A percentile compares a stretch with the other conserved stretches of the same genome.
phyloP scores from a whole-genome alignment of 2,888 invertebrate species.

The Macaria notata region DNA sequence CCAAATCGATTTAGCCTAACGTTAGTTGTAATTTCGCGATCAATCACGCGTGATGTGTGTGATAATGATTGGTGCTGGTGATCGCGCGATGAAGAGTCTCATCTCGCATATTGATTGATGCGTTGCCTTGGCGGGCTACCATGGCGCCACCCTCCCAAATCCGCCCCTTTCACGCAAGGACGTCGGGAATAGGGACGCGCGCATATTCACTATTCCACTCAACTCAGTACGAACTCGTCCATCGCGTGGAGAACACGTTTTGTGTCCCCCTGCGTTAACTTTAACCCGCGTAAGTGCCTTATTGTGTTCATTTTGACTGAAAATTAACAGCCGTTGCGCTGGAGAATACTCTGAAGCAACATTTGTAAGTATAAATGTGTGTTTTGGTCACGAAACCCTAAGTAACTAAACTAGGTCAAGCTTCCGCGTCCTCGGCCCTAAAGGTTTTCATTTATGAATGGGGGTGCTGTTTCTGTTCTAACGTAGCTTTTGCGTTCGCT shows the following conservation, averaged over 20 bases:
- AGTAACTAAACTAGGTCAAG: conserved; percentile 68
- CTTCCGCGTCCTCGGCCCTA: conserved; percentile 70
- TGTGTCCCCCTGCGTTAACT: conserved; percentile 38
- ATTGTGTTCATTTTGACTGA: conserved; percentile 43
- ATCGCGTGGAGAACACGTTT: conserved; percentile 61
- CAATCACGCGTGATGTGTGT: conserved; percentile 26
- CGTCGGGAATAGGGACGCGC: conserved; percentile 77
- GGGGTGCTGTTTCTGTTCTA: conserved; percentile 51
- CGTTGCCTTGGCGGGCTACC: conserved; percentile 67
- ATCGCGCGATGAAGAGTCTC: conserved; percentile 63
- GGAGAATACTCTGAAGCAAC: conserved; percentile 66
- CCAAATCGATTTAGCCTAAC: conserved; percentile 6
- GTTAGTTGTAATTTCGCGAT: too few species aligned
- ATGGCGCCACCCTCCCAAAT: conserved; percentile 73
- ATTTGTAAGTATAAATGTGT: conserved; percentile 61
- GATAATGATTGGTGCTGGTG: conserved; percentile 42
- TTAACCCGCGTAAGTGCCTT: conserved; percentile 54
- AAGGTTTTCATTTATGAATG: conserved; percentile 69
- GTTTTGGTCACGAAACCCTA: conserved; percentile 33
- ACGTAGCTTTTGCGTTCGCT: conserved; percentile 29
- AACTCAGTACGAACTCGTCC: conserved; percentile 64
- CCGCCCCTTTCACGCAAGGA: conserved; percentile 77
- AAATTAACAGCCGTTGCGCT: conserved; percentile 51
- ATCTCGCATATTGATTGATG: conserved; percentile 81
- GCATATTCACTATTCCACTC: conserved; percentile 64